Conservation (phyloP, 1,140 invertebrate species). For the Whitmania pigra region DNA sequence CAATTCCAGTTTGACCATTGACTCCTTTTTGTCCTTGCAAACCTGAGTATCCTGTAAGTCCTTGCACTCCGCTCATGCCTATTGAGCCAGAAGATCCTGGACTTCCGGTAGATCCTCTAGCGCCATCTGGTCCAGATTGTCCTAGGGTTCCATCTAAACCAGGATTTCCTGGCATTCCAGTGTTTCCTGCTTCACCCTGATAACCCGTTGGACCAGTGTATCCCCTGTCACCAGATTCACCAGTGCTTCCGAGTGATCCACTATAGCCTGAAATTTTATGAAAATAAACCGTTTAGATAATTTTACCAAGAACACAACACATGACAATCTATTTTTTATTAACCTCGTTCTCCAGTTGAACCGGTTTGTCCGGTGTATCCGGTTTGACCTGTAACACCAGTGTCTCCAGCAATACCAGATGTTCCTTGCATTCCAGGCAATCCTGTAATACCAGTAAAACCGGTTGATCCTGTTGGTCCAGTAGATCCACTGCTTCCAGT, state of each 20-base stretch:
- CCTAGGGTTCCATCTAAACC: conserved; percentile 12
- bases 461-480: background rate
- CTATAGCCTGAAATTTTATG: too few species aligned
- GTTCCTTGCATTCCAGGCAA: conserved; percentile 7
- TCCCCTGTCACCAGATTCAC: background rate
- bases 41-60: background rate
- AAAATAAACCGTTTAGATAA: too few species aligned
- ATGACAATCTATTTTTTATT: too few species aligned
- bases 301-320: too few species aligned
- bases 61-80: background rate
- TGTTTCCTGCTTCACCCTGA: background rate
- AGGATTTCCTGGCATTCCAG: background rate
- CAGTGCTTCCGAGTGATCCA: background rate
- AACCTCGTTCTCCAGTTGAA: background rate
- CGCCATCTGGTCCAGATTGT: background rate
- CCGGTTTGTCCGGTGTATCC: conserved; percentile 1
- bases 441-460: conserved; percentile 2
- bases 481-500: background rate
- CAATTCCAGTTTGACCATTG: conserved; percentile 13
- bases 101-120: background rate
- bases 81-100: background rate
- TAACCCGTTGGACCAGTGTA: background rate
- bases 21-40: conserved; percentile 14
- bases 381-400: background rate
- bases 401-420: background rate